Conservation (phyloP, 1,140 invertebrate genomes). For the Drosophila parvula region DNA sequence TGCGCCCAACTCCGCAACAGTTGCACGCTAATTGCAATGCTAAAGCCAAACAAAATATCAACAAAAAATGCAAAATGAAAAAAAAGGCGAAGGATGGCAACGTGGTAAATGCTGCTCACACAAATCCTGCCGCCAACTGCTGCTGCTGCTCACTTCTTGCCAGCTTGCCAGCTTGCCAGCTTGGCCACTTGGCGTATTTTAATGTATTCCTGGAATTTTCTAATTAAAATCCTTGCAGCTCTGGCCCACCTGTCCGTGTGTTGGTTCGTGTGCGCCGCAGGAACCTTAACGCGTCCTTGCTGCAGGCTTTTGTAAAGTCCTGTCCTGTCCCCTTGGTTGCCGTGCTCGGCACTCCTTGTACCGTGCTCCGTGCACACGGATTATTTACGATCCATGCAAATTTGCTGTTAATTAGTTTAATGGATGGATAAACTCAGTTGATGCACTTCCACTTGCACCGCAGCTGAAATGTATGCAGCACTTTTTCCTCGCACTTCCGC, state of each 20-base stretch:
- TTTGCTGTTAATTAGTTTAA: conserved; percentile 83
- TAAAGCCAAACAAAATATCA: conserved; percentile 73
- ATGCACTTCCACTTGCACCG: conserved; percentile 63
- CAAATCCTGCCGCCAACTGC: conserved; percentile 57
- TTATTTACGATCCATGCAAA: conserved; percentile 83
- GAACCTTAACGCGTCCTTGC: conserved; percentile 55
- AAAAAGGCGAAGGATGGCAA: conserved; percentile 31
- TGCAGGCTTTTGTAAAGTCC: conserved; percentile 39
- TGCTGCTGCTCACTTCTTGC: conserved; percentile 31
- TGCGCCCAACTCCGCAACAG: conserved; percentile 52
- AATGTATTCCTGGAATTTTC: conserved; percentile 79
- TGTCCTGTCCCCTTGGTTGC: neutral
- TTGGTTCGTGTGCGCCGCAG: conserved; percentile 43
- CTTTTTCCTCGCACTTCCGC: conserved; percentile 68
- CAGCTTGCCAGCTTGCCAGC: conserved; percentile 37
- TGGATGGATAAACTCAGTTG: conserved; percentile 80
- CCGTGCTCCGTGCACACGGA: conserved; percentile 56
- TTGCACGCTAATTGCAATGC: conserved; percentile 74
- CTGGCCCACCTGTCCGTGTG: conserved; percentile 54
- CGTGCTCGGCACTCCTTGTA: neutral
- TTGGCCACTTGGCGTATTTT: conserved; percentile 65
- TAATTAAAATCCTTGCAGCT: conserved; percentile 75
- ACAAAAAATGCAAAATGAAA: conserved; percentile 43
- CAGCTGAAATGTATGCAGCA: conserved; percentile 43
- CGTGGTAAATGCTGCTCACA: conserved; percentile 65